Conservation (phyloP, 1,140 invertebrate genomes). For the Stratiolaelaps scimitus region DNA sequence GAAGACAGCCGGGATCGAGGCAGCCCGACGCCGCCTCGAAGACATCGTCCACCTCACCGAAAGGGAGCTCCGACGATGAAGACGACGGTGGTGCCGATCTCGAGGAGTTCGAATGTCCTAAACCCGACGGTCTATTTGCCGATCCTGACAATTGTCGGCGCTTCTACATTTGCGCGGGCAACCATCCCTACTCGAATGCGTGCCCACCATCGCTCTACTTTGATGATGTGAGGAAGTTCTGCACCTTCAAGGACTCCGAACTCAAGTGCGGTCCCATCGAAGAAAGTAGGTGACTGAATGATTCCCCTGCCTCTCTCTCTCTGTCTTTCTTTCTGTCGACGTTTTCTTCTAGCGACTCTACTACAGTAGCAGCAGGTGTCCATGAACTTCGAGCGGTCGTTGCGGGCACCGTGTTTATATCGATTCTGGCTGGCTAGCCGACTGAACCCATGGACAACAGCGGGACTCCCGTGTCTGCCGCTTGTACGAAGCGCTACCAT, state of each 20-base stretch:
- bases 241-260: slow-evolving; percentile 69
- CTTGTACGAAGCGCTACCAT: no score
- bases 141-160: slow-evolving; percentile 70
- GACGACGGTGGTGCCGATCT: not conserved
- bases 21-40: not conserved
- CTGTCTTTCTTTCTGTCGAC: not conserved
- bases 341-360: no score
- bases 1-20: not conserved
- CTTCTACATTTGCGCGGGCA: slow-evolving; percentile 76
- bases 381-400: no score
- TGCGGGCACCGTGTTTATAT: no score
- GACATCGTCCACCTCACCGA: not conserved
- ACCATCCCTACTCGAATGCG: slow-evolving; percentile 58
- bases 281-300: not conserved
- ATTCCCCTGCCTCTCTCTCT: not conserved
- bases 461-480: no score
- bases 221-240: slow-evolving; percentile 75
- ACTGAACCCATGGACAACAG: no score
- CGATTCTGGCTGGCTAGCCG: no score
- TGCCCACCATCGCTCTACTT: slow-evolving; percentile 78
- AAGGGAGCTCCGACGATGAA: not conserved
- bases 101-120: slow-evolving; percentile 52
- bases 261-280: slow-evolving; percentile 71
- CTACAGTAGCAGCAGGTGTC: no score
- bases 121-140: slow-evolving; percentile 67